phyloP scores from a whole-genome alignment of 1,140 invertebrate genomes.

The Thereuonema tuberculata region DNA sequence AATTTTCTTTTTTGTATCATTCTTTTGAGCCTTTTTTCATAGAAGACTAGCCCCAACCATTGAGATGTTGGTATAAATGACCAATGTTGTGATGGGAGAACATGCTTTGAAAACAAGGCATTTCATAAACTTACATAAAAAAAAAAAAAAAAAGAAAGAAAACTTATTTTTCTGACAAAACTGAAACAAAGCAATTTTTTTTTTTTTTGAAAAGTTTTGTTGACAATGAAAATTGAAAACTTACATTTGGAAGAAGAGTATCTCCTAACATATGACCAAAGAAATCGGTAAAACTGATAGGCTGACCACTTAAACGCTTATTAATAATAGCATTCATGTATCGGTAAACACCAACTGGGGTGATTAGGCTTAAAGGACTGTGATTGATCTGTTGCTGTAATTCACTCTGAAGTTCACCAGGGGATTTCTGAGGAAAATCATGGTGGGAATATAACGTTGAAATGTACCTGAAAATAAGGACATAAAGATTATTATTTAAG shows the following conservation, averaged over 20 bases:
- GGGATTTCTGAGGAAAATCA: slow-evolving; percentile 15
- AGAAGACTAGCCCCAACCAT: too few relatives aligned
- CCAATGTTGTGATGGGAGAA: too few relatives aligned
- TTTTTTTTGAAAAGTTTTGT: too few relatives aligned
- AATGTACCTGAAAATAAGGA: slow-evolving; percentile 24
- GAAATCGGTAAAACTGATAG: slow-evolving; percentile 38
- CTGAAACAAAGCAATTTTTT: too few relatives aligned
- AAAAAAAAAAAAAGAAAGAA: too few relatives aligned
- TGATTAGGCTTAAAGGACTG: slow-evolving; percentile 29
- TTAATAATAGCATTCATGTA: slow-evolving; percentile 30
- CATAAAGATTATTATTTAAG: background rate
- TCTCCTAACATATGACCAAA: slow-evolving; percentile 38
- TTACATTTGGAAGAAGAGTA: slow-evolving; percentile 33
- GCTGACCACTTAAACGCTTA: slow-evolving; percentile 33
- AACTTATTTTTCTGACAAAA: too few relatives aligned
- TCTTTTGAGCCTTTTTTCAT: too few relatives aligned
- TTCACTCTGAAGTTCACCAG: slow-evolving; percentile 31
- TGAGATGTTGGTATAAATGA: too few relatives aligned
- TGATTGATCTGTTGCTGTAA: slow-evolving; percentile 32
- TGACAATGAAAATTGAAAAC: too few relatives aligned
- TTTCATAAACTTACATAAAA: too few relatives aligned
- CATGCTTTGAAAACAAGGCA: too few relatives aligned
- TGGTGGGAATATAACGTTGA: slow-evolving; percentile 24
- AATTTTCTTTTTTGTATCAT: too few relatives aligned
- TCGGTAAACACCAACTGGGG: slow-evolving; percentile 25